Evolutionary conservation across 1,140 invertebrate genomes (phyloP).

Genomic region (Bombus confusus): DNA sequence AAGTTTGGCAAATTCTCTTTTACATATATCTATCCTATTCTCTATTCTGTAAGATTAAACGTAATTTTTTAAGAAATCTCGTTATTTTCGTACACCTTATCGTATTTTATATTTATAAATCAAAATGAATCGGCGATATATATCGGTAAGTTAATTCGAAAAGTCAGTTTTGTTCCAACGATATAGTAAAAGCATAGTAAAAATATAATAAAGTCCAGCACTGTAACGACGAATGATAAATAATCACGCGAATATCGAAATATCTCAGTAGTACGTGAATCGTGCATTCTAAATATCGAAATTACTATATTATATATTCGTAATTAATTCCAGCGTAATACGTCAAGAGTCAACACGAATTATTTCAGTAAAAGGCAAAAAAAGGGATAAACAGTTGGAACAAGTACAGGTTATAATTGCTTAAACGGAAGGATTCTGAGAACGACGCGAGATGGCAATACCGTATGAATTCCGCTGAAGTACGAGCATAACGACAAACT

Average conservation of each 20-base stretch:
- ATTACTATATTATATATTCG: neutral
- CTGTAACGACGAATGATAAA: too few species aligned
- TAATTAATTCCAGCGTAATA: neutral
- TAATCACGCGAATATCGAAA: neutral
- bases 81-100: neutral
- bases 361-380: neutral
- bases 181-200: too few species aligned
- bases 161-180: neutral
- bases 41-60: neutral
- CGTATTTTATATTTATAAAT: neutral
- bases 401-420: slow-evolving; percentile 19
- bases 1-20: neutral
- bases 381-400: neutral
- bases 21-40: neutral
- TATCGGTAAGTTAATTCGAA: neutral
- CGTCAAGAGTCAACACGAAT: too few species aligned
- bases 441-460: slow-evolving; percentile 65
- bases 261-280: neutral
- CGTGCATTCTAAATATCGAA: neutral
- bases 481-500: slow-evolving; percentile 61
- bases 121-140: neutral
- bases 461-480: slow-evolving; percentile 35
- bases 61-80: neutral
- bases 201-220: too few species aligned
- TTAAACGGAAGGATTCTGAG: slow-evolving; percentile 34